These are phyloP conservation scores for Notodonta ziczac DNA, from an alignment of 2,888 invertebrate species.

Conservation along the genomic window DNA sequence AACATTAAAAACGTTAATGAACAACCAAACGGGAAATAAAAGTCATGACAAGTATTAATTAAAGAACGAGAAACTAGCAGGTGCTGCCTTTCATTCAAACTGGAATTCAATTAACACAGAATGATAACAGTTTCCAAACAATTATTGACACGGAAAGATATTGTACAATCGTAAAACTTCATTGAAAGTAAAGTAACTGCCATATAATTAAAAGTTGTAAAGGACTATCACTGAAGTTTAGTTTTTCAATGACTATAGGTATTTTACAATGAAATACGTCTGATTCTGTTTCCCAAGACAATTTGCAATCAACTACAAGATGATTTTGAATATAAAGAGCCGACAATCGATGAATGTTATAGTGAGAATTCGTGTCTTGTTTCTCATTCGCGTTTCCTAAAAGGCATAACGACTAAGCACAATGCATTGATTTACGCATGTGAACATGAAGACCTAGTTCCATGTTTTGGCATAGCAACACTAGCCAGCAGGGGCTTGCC, in stretches of 20 bases:
- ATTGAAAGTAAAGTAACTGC: not conserved
- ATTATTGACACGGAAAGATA: not conserved
- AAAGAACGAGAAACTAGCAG: not conserved
- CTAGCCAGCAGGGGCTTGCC: constrained; percentile 46
- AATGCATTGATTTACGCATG: not conserved
- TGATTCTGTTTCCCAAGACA: no score
- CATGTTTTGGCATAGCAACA: constrained; percentile 29
- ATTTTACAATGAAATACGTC: no score
- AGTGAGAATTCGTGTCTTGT: no score
- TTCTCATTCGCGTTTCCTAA: not conserved
- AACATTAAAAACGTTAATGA: not conserved
- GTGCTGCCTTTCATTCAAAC: not conserved
- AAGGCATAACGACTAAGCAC: not conserved
- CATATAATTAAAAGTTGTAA: not conserved
- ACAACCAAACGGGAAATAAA: not conserved
- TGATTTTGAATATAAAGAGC: no score
- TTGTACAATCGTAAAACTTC: not conserved
- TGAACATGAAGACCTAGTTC: not conserved
- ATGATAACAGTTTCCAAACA: not conserved
- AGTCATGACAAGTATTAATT: not conserved
- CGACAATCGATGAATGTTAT: no score
- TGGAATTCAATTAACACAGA: not conserved
- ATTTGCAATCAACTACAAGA: no score
- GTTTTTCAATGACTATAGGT: no score
- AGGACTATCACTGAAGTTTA: no score